Conservation (phyloP, 2,797 vertebrate species). For the Gastrophryne carolinensis region DNA sequence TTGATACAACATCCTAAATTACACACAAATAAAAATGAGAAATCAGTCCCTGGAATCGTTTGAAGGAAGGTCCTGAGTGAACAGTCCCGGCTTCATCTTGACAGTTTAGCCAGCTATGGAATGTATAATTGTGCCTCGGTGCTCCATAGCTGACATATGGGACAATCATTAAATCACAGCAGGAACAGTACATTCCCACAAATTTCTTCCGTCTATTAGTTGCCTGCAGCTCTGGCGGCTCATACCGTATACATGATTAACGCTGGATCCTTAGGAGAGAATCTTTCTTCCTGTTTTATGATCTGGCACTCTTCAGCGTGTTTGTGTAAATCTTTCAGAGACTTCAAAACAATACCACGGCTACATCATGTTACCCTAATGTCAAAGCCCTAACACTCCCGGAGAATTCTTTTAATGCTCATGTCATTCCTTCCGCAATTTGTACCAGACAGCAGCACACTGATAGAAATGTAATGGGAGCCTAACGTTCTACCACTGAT, state of each 20-base stretch:
- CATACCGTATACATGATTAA: slow-evolving; percentile 37
- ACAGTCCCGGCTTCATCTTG: slow-evolving; percentile 51
- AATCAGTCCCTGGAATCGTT: background rate
- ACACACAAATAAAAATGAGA: background rate
- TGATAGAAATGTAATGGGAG: background rate
- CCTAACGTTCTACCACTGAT: background rate
- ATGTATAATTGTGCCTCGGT: slow-evolving; percentile 37
- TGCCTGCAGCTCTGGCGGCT: slow-evolving; percentile 45
- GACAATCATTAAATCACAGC: slow-evolving; percentile 69
- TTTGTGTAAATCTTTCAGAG: slow-evolving; percentile 14
- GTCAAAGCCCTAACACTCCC: background rate
- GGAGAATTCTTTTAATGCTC: background rate
- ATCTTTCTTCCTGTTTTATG: slow-evolving; percentile 11
- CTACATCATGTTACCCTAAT: slow-evolving; percentile 1
- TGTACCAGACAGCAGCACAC: background rate
- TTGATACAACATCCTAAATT: background rate
- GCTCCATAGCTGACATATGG: slow-evolving; percentile 66
- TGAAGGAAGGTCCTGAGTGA: background rate
- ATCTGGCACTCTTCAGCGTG: slow-evolving; percentile 2
- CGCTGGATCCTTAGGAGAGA: background rate
- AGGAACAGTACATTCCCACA: slow-evolving; percentile 61
- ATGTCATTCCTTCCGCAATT: background rate
- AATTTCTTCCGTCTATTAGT: slow-evolving; percentile 55
- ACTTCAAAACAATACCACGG: slow-evolving; percentile 30
- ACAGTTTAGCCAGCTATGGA: slow-evolving; percentile 38